Conservation (phyloP, 92 coral and sea anemone genomes). For the Scolanthus callimorphus region DNA sequence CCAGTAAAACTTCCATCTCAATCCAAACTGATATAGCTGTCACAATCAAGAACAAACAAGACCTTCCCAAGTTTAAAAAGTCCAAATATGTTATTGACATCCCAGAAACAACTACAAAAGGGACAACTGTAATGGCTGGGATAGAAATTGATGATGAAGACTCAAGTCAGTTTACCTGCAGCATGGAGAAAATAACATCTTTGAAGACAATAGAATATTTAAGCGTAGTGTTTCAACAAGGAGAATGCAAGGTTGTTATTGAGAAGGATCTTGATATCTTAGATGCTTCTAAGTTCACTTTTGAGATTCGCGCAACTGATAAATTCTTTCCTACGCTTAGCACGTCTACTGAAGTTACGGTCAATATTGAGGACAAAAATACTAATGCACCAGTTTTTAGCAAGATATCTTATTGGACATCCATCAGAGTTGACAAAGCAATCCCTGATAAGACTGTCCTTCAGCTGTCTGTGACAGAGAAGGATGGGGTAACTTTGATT, state of each 20-base stretch:
- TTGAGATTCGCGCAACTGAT: constrained; percentile 73
- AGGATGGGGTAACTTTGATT: no score
- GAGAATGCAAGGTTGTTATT: constrained; percentile 65
- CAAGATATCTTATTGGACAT: constrained; percentile 51
- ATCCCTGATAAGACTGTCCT: constrained; percentile 43
- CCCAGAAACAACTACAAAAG: constrained; percentile 18
- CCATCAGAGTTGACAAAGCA: constrained; percentile 40
- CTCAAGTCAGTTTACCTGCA: constrained; percentile 45
- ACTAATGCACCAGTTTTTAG: constrained; percentile 65
- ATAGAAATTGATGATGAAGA: constrained; percentile 59
- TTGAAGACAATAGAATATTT: constrained; percentile 34
- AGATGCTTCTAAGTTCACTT: constrained; percentile 43
- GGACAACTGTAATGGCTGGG: constrained; percentile 53
- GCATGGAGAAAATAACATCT: constrained; percentile 48
- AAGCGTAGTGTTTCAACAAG: constrained; percentile 23
- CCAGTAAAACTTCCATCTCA: constrained; percentile 22
- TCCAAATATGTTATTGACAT: constrained; percentile 19
- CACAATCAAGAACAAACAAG: constrained; percentile 43
- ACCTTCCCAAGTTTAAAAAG: constrained; percentile 52
- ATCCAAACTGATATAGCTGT: constrained; percentile 43
- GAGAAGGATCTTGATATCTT: constrained; percentile 36
- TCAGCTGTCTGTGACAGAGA: constrained; percentile 56
- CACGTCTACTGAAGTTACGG: constrained; percentile 61
- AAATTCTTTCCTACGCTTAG: constrained; percentile 49
- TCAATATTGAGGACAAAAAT: constrained; percentile 65